Percentiles rank a stretch among this genome's conserved stretches.
phyloP scores from a whole-genome alignment of 1,140 invertebrate genomes.

The Coptotermes formosanus region DNA sequence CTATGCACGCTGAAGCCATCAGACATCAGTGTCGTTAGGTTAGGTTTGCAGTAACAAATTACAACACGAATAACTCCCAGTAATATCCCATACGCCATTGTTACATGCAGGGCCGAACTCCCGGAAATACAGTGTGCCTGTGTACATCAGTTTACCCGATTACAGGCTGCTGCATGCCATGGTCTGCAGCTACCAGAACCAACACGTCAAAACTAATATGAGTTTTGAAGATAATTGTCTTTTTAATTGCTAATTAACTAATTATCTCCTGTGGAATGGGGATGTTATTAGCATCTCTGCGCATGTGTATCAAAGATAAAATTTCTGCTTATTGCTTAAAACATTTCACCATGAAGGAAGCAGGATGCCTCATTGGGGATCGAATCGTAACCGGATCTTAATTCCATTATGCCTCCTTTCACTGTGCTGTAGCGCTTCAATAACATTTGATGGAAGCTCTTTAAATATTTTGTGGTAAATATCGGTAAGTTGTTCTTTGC shows the following conservation, averaged over 20 bases:
- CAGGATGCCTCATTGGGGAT: too few relatives aligned
- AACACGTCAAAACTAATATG: background rate
- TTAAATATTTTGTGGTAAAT: too few relatives aligned
- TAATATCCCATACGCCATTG: too few relatives aligned
- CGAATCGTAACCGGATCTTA: too few relatives aligned
- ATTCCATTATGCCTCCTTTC: too few relatives aligned
- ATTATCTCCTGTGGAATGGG: background rate
- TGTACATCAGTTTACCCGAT: background rate
- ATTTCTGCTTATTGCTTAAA: background rate
- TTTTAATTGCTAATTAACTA: background rate
- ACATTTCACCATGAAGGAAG: background rate
- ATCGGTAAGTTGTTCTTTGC: too few relatives aligned
- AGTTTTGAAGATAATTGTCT: background rate
- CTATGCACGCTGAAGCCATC: too few relatives aligned
- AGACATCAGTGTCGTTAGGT: too few relatives aligned
- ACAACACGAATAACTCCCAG: too few relatives aligned
- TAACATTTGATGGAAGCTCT: too few relatives aligned
- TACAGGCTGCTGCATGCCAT: background rate
- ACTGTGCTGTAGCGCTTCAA: too few relatives aligned
- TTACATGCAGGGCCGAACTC: background rate
- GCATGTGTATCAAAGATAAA: background rate
- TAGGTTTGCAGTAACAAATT: too few relatives aligned
- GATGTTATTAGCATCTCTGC: background rate
- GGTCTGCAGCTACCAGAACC: background rate
- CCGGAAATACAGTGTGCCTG: background rate